phyloP scores from a whole-genome alignment of 2,797 vertebrate genomes.

The Cynopterus sphinx region DNA sequence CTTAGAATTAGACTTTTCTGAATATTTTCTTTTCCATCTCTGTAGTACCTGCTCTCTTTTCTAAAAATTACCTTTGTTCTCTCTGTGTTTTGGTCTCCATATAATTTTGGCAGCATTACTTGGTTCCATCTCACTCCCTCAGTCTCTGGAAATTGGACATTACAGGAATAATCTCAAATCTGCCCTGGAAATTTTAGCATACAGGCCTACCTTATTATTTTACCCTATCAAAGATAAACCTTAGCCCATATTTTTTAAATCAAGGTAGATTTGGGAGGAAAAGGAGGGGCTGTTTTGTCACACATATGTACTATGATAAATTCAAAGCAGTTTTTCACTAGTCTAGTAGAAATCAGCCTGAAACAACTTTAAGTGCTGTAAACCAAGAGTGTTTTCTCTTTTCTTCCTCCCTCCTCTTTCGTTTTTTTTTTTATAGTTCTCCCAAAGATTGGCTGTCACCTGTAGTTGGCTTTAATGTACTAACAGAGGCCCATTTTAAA shows the following conservation, averaged over 20 bases:
- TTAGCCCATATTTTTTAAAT: background rate
- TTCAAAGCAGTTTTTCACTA: background rate
- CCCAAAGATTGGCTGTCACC: background rate
- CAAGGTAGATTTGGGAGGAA: background rate
- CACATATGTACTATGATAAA: background rate
- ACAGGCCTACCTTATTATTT: background rate
- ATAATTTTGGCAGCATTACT: background rate
- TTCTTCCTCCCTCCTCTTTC: background rate
- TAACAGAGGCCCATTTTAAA: conserved; percentile 18
- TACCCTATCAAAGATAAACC: background rate
- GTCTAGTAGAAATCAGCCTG: background rate
- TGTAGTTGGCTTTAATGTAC: conserved; percentile 23
- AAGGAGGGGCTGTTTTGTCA: background rate
- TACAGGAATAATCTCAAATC: background rate
- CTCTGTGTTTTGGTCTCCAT: background rate
- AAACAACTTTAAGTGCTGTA: background rate
- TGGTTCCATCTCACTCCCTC: background rate
- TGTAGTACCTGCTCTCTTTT: background rate
- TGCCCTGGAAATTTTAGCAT: background rate
- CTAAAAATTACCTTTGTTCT: background rate
- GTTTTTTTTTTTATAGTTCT: background rate
- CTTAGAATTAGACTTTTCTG: background rate
- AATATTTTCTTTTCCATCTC: background rate
- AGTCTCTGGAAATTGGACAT: background rate
- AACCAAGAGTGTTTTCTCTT: background rate